Evolutionary conservation across 1,140 invertebrate genomes (phyloP).

Genomic region (Micrasema minimum): DNA sequence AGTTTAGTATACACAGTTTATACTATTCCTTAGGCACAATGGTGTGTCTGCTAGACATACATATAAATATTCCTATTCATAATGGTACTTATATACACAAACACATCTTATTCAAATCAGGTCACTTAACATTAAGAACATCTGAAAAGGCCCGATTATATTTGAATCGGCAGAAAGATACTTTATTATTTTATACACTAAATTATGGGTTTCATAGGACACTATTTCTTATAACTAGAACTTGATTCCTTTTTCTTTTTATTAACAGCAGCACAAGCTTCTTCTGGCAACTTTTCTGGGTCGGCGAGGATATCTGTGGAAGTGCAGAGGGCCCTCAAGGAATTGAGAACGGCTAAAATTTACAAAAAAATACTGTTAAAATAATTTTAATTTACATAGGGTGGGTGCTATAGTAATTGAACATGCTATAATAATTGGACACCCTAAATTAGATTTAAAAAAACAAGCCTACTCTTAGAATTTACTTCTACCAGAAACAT

Average conservation of each 20-base stretch:
- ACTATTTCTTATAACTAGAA: slow-evolving; percentile 40
- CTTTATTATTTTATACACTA: slow-evolving; percentile 11
- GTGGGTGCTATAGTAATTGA: too few species aligned
- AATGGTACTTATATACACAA: slow-evolving; percentile 19
- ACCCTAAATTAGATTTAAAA: too few species aligned
- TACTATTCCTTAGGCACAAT: slow-evolving; percentile 34
- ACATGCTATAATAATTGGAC: too few species aligned
- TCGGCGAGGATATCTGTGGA: slow-evolving; percentile 92
- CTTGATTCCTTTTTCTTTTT: slow-evolving; percentile 45
- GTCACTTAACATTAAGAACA: slow-evolving; percentile 50
- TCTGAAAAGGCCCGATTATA: background rate
- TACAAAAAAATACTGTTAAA: background rate
- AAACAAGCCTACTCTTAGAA: too few species aligned
- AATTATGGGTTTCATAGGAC: slow-evolving; percentile 4
- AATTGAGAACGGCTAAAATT: slow-evolving; percentile 88
- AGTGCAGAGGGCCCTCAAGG: slow-evolving; percentile 89
- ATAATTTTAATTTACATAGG: too few species aligned
- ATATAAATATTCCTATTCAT: slow-evolving; percentile 16
- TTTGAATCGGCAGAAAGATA: slow-evolving; percentile 16
- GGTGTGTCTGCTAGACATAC: slow-evolving; percentile 20
- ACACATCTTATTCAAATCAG: slow-evolving; percentile 42
- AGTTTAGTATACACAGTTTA: too few species aligned
- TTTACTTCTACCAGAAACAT: too few species aligned
- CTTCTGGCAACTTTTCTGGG: slow-evolving; percentile 86
- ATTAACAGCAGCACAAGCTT: slow-evolving; percentile 75